phyloP scores from a whole-genome alignment of 2,113 vertebrate genomes.

The Oreocharis arfaki region DNA sequence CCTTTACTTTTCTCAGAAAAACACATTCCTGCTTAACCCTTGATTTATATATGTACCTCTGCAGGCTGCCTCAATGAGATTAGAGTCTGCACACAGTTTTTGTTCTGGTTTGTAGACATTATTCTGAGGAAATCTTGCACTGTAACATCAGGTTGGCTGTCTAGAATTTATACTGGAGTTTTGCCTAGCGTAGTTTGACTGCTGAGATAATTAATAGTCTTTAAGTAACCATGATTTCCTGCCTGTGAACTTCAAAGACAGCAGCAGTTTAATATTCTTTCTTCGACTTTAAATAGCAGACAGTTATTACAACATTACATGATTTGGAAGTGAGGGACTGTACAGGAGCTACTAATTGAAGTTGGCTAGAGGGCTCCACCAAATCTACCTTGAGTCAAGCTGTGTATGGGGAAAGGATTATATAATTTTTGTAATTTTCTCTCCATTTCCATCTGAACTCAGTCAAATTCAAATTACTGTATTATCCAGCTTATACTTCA shows the following conservation, averaged over 20 bases:
- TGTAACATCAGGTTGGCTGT: background rate
- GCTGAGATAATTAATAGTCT: slow-evolving; percentile 45
- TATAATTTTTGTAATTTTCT: background rate
- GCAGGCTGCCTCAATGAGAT: background rate
- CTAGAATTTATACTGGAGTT: background rate
- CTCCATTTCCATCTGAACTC: background rate
- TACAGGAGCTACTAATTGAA: background rate
- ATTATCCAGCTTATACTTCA: background rate
- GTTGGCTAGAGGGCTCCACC: background rate
- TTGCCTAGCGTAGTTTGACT: background rate
- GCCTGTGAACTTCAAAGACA: slow-evolving; percentile 20
- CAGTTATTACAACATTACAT: background rate
- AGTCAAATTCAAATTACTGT: background rate
- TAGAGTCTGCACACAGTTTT: background rate
- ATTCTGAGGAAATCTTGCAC: background rate
- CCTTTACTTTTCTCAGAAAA: slow-evolving; percentile 15
- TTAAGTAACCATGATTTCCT: background rate
- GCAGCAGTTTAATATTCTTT: slow-evolving; percentile 26
- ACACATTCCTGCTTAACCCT: background rate
- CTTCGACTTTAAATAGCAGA: slow-evolving; percentile 4
- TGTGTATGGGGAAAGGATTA: background rate
- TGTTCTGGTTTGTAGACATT: background rate
- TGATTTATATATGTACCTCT: slow-evolving; percentile 1
- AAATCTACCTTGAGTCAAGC: background rate
- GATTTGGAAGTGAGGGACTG: background rate